These are phyloP conservation scores for Melitaea cinxia DNA, from an alignment of 1,140 invertebrate species.

Conservation along the genomic window DNA sequence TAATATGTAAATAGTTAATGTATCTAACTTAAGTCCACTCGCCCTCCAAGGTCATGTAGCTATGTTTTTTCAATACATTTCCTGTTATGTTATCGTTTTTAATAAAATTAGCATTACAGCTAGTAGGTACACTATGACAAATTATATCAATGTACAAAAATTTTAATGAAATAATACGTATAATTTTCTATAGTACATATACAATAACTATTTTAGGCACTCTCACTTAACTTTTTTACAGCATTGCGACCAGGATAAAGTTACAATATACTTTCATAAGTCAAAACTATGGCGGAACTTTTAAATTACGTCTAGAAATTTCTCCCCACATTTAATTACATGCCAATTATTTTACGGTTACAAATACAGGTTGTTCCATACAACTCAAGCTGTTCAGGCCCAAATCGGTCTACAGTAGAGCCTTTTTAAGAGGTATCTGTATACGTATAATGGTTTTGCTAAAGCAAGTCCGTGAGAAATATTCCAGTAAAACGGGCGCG, in stretches of 20 bases:
- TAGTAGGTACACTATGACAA: slow-evolving; percentile 23
- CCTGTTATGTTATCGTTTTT: slow-evolving; percentile 52
- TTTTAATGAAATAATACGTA: not conserved
- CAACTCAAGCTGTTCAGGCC: slow-evolving; percentile 46
- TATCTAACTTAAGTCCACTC: slow-evolving; percentile 26
- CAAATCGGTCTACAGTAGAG: slow-evolving; percentile 53
- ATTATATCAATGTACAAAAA: slow-evolving; percentile 11
- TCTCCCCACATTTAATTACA: slow-evolving; percentile 42
- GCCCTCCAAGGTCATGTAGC: slow-evolving; percentile 43
- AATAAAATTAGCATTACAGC: slow-evolving; percentile 24
- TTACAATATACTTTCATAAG: too few species aligned
- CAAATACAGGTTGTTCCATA: slow-evolving; percentile 48
- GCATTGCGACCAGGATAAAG: too few species aligned
- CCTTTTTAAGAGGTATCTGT: slow-evolving; percentile 53
- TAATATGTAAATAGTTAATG: not conserved
- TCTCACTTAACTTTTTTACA: not conserved
- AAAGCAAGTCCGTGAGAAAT: slow-evolving; percentile 81
- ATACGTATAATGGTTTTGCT: slow-evolving; percentile 72
- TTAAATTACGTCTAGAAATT: slow-evolving; percentile 21
- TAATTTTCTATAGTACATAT: not conserved
- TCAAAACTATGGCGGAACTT: not conserved
- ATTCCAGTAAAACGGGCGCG: slow-evolving; percentile 71
- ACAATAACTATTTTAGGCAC: not conserved
- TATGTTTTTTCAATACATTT: too few species aligned
- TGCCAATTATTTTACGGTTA: slow-evolving; percentile 53